Percentiles rank a stretch among this genome's conserved stretches.
phyloP scores from a whole-genome alignment of 2,888 invertebrate species.

The Drosophila mayaguana region DNA sequence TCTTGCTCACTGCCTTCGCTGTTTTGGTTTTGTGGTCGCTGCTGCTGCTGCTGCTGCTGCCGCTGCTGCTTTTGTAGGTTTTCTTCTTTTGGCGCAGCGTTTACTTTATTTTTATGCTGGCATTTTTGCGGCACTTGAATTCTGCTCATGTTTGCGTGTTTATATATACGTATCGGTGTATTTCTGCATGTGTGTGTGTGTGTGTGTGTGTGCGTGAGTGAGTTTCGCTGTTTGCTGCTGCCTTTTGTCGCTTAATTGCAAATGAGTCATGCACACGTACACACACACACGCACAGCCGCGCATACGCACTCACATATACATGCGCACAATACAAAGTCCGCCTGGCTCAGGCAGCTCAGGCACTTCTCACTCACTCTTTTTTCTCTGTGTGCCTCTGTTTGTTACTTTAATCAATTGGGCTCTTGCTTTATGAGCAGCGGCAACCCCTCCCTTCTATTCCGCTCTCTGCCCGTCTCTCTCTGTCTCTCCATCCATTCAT shows the following conservation, averaged over 20 bases:
- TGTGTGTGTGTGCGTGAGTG: slow-evolving; percentile 24
- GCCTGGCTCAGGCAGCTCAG: slow-evolving; percentile 34
- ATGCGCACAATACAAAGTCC: slow-evolving; percentile 52
- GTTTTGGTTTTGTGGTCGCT: slow-evolving; percentile 61
- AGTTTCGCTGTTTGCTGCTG: slow-evolving; percentile 37
- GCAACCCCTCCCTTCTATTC: not conserved
- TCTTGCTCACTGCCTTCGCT: slow-evolving; percentile 27
- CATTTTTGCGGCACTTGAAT: slow-evolving; percentile 78
- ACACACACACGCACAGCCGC: slow-evolving; percentile 18
- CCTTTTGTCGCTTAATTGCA: slow-evolving; percentile 66
- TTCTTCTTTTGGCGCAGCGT: slow-evolving; percentile 65
- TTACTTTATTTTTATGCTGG: slow-evolving; percentile 79
- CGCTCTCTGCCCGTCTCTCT: not conserved
- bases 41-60: slow-evolving; percentile 59
- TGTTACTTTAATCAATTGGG: slow-evolving; percentile 71
- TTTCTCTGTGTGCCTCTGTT: slow-evolving; percentile 25
- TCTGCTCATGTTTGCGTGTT: slow-evolving; percentile 27
- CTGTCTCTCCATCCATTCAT: slow-evolving; percentile 1
- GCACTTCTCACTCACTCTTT: slow-evolving; percentile 17
- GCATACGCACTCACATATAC: slow-evolving; percentile 12
- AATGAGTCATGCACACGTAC: slow-evolving; percentile 60
- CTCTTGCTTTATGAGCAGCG: slow-evolving; percentile 43
- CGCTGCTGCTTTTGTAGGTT: slow-evolving; percentile 75
- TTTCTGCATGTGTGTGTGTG: slow-evolving; percentile 3
- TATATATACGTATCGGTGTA: slow-evolving; percentile 3